Evolutionary conservation across 2,113 vertebrate species (phyloP).

Genomic region (Percopsis transmontana): DNA sequence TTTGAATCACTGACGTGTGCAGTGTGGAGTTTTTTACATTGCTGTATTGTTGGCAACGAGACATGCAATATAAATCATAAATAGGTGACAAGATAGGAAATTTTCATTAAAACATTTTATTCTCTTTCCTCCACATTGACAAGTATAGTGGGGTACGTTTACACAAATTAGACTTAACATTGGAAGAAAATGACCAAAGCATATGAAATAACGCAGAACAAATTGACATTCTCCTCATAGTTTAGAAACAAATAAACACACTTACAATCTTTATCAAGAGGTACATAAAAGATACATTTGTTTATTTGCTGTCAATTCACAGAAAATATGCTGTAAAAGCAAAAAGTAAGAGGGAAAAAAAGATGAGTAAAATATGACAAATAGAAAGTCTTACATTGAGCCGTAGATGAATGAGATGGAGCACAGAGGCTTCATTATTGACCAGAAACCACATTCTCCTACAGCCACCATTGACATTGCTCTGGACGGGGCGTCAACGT

Average conservation of each 20-base stretch:
- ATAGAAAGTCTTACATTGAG: conserved; percentile 9
- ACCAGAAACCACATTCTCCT: conserved; percentile 7
- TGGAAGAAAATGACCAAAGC: conserved; percentile 36
- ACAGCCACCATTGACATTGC: conserved; percentile 13
- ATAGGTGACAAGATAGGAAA: neutral
- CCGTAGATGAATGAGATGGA: neutral
- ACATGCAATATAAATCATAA: neutral
- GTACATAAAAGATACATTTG: conserved; percentile 60
- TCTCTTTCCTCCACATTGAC: conserved; percentile 44
- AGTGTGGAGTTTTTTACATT: neutral
- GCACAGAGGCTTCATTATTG: neutral
- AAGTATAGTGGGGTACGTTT: conserved; percentile 35
- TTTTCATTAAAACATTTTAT: conserved; percentile 49
- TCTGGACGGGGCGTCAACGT: neutral
- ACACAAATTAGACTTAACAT: conserved; percentile 16
- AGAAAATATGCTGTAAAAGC: conserved; percentile 46
- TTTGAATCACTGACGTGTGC: conserved; percentile 68
- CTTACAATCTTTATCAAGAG: conserved; percentile 30
- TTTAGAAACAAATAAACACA: conserved; percentile 34
- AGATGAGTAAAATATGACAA: conserved; percentile 13
- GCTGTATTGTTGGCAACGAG: neutral
- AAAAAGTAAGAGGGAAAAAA: conserved; percentile 6
- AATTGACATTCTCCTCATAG: conserved; percentile 14
- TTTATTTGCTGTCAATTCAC: conserved; percentile 56
- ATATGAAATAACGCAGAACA: conserved; percentile 23